Base-by-base conservation (phyloP, 2,888 invertebrate species). In the Escarpia spicata region DNA sequence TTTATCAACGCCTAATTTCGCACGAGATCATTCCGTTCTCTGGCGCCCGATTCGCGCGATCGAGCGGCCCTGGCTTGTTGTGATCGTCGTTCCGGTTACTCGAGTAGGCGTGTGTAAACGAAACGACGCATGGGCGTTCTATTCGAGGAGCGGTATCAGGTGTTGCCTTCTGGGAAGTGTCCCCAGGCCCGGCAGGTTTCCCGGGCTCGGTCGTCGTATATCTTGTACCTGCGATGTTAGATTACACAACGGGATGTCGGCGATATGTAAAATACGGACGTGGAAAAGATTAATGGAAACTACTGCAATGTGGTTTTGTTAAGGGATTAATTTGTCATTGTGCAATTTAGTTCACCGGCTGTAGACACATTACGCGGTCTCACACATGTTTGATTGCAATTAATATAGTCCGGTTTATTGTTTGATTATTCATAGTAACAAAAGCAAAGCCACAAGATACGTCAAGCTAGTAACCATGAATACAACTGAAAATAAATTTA, bases 211-310 rank as follows among this genome's bases (percentile, higher is more conserved):
- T 75, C 75, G 75, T 75, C 75, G 75, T 75, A 75, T 26, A 75
- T 75, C 75, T 75, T 75, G 75, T 75, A 75, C 75, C 75, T 75
- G 75, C 75, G 75, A 75, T 75, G 75, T 75, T 75, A 75, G 75
- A 75, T 75, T 75, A n/a, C 75, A 75, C 75, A 75, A n/a, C 75
- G 75, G 75, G 75, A 75, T n/a, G 75, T 75, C 75, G 75, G 26
- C 75, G 26, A n/a, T 75, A 75, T 75, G 75, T 75, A 75, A 75
- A 75, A 75, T 75, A 75, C 19, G 75, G 75, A 75, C 75, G 26
- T 26, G n/a, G n/a, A 15, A 75, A 75, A 75, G 75, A 75, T 75
- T 75, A 75, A 75, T 75, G 75, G 75, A 75, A 75, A 26, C 75
- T 26, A 75, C 6, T 75, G 75, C 26, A 75, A 75, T 75, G 3